These are phyloP conservation scores for Chelonoidis abingdonii DNA, from an alignment of 2,113 vertebrate species.

Conservation along the genomic window DNA sequence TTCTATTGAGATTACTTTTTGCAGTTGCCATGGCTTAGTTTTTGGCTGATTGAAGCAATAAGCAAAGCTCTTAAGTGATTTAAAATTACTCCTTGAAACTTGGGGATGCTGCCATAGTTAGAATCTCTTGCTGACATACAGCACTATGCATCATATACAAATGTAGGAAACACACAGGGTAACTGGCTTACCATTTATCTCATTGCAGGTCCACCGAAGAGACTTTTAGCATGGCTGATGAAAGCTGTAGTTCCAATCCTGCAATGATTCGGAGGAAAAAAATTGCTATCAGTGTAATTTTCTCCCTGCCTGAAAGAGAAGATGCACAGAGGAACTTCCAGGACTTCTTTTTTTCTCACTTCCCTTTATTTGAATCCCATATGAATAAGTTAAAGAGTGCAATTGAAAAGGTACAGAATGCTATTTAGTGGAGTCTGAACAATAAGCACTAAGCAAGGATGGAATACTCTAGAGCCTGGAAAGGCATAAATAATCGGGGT, in stretches of 20 bases:
- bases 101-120: neutral
- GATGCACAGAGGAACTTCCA: slow-evolving; percentile 86
- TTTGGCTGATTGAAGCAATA: neutral
- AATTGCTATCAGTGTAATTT: slow-evolving; percentile 89
- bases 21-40: neutral
- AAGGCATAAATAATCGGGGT: neutral
- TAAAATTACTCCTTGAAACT: neutral
- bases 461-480: neutral
- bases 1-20: neutral
- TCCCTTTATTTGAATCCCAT: slow-evolving; percentile 90
- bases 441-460: neutral
- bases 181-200: neutral
- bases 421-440: neutral
- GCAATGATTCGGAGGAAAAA: slow-evolving; percentile 86
- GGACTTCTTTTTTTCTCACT: slow-evolving; percentile 93
- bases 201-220: slow-evolving; percentile 85
- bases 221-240: slow-evolving; percentile 89
- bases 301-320: slow-evolving; percentile 86
- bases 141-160: neutral
- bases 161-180: neutral
- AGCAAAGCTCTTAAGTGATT: neutral
- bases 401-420: slow-evolving; percentile 87
- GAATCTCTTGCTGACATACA: neutral
- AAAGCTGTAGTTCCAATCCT: slow-evolving; percentile 87
- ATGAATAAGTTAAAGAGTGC: slow-evolving; percentile 90